These are phyloP conservation scores for Melanotaenia nigrans DNA, from an alignment of 2,797 vertebrate genomes.

Conservation along the genomic window DNA sequence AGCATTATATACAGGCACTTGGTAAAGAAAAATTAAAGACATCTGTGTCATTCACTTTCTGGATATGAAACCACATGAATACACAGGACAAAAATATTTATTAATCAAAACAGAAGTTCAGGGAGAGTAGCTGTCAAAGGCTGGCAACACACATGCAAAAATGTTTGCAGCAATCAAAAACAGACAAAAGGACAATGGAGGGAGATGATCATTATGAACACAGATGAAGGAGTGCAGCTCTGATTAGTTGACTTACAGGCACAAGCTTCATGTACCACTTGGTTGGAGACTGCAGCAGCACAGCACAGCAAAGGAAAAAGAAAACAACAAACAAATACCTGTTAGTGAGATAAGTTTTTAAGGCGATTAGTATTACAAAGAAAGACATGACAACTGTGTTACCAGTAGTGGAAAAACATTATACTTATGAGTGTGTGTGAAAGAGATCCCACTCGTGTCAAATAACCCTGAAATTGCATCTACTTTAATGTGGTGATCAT, in stretches of 20 bases:
- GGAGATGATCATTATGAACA: conserved; percentile 38
- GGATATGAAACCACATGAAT: background rate
- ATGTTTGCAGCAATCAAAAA: conserved; percentile 12
- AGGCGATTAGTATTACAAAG: conserved; percentile 57
- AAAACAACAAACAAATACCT: conserved; percentile 70
- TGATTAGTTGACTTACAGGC: conserved; percentile 93
- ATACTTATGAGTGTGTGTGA: conserved; percentile 10
- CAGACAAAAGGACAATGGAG: background rate
- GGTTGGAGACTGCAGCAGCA: conserved; percentile 95
- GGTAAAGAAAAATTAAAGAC: background rate
- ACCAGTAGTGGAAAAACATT: conserved; percentile 20
- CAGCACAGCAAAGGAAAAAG: conserved; percentile 72
- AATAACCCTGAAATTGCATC: conserved; percentile 25
- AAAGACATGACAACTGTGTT: conserved; percentile 48
- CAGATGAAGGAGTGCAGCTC: conserved; percentile 33
- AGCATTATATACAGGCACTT: background rate
- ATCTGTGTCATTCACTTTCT: conserved; percentile 3
- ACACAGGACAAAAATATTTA: background rate
- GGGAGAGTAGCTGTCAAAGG: conserved; percentile 8
- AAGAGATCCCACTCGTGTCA: conserved; percentile 29
- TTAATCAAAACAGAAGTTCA: background rate
- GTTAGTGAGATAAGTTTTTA: conserved; percentile 68
- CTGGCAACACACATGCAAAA: conserved; percentile 25
- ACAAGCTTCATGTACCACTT: conserved; percentile 99
- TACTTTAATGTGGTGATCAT: conserved; percentile 4